Conservation (phyloP, 2,797 vertebrate species). For the Premnoplex brunnescens region DNA sequence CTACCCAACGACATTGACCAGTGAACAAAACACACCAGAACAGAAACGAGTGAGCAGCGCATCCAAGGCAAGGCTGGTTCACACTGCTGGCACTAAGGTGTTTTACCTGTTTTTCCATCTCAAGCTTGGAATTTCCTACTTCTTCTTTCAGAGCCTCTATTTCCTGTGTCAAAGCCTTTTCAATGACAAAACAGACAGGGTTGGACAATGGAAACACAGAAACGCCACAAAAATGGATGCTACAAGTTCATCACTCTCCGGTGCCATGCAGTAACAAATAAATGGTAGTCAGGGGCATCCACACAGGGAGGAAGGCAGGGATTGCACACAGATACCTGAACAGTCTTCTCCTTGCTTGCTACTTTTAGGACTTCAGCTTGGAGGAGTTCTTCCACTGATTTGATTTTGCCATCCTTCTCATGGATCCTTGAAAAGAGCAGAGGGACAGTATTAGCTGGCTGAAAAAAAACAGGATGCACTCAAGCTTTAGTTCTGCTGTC, state of each 20-base stretch:
- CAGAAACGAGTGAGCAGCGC: slow-evolving; percentile 29
- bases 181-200: slow-evolving; percentile 80
- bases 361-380: slow-evolving; percentile 82
- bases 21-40: background rate
- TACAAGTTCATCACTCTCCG: slow-evolving; percentile 23
- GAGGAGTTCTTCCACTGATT: slow-evolving; percentile 85
- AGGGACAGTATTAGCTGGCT: background rate
- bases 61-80: slow-evolving; percentile 61
- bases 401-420: slow-evolving; percentile 88
- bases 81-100: slow-evolving; percentile 63
- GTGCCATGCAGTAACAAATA: slow-evolving; percentile 64
- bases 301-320: slow-evolving; percentile 26
- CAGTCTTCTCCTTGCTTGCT: slow-evolving; percentile 79
- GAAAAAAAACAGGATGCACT: accelerated
- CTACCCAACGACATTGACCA: background rate
- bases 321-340: slow-evolving; percentile 79
- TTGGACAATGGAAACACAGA: slow-evolving; percentile 80
- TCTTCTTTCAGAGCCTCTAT: slow-evolving; percentile 87
- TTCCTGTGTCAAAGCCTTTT: slow-evolving; percentile 90
- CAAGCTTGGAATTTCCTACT: slow-evolving; percentile 85
- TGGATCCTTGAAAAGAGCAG: slow-evolving; percentile 79
- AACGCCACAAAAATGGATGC: slow-evolving; percentile 46
- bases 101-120: slow-evolving; percentile 85
- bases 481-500: background rate
- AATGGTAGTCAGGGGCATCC: slow-evolving; percentile 55